Evolutionary conservation across 1,140 invertebrate genomes (phyloP).

Genomic region (Uloborus diversus): DNA sequence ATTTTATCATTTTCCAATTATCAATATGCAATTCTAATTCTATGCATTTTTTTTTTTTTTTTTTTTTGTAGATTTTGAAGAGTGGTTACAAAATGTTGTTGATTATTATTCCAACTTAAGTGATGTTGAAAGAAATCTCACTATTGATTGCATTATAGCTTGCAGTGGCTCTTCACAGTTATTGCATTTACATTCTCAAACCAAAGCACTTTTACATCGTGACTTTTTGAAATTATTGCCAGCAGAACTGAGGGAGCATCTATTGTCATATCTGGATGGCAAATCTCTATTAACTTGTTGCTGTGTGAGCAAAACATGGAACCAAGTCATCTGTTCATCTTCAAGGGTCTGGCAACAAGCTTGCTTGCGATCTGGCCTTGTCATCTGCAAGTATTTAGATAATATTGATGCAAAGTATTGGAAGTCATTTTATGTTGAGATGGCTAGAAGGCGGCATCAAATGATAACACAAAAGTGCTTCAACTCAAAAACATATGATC

Average conservation of each 20-base stretch:
- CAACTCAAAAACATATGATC: conserved; percentile 33
- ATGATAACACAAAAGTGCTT: conserved; percentile 45
- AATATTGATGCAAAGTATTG: conserved; percentile 46
- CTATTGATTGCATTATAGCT: conserved; percentile 42
- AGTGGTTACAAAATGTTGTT: conserved; percentile 40
- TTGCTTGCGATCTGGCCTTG: conserved; percentile 10
- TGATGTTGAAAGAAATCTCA: conserved; percentile 40
- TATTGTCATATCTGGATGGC: conserved; percentile 44
- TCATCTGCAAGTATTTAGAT: conserved; percentile 24
- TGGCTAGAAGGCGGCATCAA: conserved; percentile 27
- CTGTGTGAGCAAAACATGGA: conserved; percentile 49
- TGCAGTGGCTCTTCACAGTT: conserved; percentile 47
- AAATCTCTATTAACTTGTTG: conserved; percentile 41
- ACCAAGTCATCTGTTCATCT: conserved; percentile 40
- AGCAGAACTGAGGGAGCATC: conserved; percentile 40
- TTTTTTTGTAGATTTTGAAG: conserved; percentile 39
- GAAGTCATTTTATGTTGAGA: conserved; percentile 52
- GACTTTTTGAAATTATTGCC: conserved; percentile 54
- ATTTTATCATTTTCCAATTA: no score
- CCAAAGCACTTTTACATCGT: conserved; percentile 20
- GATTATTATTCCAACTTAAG: conserved; percentile 21
- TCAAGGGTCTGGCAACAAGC: conserved; percentile 43
- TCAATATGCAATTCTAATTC: no score
- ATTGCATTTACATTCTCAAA: conserved; percentile 23
- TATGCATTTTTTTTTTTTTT: neutral